A percentile compares a stretch with the other conserved stretches of the same genome.
Conservation (phyloP, 2,888 invertebrate genomes). For the Polydrusus cervinus region DNA sequence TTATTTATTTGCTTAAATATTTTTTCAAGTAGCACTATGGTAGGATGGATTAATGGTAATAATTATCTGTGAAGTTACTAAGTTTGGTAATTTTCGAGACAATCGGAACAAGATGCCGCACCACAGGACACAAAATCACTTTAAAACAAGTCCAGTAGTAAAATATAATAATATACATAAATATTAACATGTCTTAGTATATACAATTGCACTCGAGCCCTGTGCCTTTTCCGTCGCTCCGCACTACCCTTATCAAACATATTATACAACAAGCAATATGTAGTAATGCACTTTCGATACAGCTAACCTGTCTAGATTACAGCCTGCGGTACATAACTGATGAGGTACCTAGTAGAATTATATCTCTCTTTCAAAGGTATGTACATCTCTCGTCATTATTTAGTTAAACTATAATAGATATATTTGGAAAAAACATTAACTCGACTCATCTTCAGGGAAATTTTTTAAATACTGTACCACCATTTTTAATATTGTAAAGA, state of each 20-base stretch:
- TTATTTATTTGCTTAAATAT: constrained; percentile 1
- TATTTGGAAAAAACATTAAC: constrained; percentile 3
- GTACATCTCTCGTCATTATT: constrained; percentile 66
- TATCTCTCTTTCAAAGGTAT: constrained; percentile 69
- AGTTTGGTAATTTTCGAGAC: constrained; percentile 15
- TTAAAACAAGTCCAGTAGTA: constrained; percentile 69
- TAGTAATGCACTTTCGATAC: constrained; percentile 71
- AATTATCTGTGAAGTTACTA: constrained; percentile 6
- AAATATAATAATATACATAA: constrained; percentile 74
- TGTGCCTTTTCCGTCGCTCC: constrained; percentile 64
- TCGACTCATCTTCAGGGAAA: not conserved
- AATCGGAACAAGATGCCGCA: constrained; percentile 28
- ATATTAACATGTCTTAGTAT: constrained; percentile 76
- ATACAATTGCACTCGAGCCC: constrained; percentile 72
- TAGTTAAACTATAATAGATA: constrained; percentile 9
- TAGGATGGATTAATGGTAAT: constrained; percentile 13
- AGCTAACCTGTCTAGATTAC: constrained; percentile 73
- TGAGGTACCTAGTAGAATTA: constrained; percentile 72
- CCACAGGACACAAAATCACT: constrained; percentile 53
- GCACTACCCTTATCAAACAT: constrained; percentile 64
- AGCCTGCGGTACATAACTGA: constrained; percentile 71
- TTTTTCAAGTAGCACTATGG: constrained; percentile 12
- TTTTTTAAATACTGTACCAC: constrained; percentile 5
- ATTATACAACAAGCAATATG: constrained; percentile 69
- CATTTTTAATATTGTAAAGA: not conserved